These are phyloP conservation scores for Papilio aristodemus DNA, from an alignment of 1,140 invertebrate genomes.

Conservation along the genomic window DNA sequence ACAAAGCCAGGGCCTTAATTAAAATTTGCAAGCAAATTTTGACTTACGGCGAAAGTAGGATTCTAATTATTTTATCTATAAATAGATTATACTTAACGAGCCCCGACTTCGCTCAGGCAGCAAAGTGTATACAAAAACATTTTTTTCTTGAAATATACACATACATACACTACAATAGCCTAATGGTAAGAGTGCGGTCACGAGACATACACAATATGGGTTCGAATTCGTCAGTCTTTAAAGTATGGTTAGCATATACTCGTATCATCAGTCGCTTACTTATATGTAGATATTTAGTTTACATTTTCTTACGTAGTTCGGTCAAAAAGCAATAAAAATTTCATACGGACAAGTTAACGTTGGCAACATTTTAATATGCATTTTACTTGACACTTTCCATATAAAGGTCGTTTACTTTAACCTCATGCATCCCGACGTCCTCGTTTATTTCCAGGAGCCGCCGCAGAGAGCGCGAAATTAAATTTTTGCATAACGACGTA, in stretches of 20 bases:
- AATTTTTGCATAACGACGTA: slow-evolving; percentile 13
- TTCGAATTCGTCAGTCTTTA: no score
- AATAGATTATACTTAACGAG: not conserved
- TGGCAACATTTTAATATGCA: slow-evolving; percentile 16
- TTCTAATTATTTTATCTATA: not conserved
- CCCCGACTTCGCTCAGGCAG: no score
- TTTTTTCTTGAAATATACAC: no score
- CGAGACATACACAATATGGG: no score
- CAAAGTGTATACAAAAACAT: no score
- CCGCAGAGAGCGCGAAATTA: not conserved
- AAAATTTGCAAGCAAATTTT: slow-evolving; percentile 18
- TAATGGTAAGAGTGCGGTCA: no score
- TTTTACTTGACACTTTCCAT: slow-evolving; percentile 9
- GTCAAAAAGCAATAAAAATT: not conserved
- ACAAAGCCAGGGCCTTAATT: slow-evolving; percentile 15
- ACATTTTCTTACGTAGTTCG: no score
- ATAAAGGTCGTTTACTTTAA: slow-evolving; percentile 8
- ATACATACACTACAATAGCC: no score
- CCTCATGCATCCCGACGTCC: slow-evolving; percentile 3
- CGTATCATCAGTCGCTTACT: no score
- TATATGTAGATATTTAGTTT: no score
- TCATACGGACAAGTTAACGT: not conserved
- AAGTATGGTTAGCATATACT: no score
- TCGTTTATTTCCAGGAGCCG: not conserved
- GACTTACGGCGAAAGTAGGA: not conserved